Base-by-base conservation (phyloP, 2,888 invertebrate species). In the Clivina fossor region DNA sequence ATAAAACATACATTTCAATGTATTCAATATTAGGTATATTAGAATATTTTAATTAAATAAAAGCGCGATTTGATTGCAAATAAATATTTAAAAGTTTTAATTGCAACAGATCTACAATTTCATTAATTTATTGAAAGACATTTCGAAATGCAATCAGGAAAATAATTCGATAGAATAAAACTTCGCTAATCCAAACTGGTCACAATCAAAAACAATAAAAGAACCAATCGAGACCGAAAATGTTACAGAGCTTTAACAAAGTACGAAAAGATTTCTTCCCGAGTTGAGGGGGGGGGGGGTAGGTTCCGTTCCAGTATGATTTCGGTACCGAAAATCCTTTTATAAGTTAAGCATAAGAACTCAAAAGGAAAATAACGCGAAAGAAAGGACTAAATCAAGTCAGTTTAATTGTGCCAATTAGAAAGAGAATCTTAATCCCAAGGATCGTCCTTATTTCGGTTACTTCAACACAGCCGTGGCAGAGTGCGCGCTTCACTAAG, bases 331-430 rank as follows among this genome's bases (percentile, higher is more conserved):
- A 49, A n/a, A 51, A 51, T 43, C 51, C 51, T 51, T 51, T 43
- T 41, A 50, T 40, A 11, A 37, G 28, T 28, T 15, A 30, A 49
- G 20, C 28, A 28, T 13, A 35, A 8, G 8, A 15, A 35, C 38
- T 37, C 38, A 40, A 49, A 37, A 46, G 28, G 49, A 49, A 49
- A 37, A 40, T 49, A 54, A 15, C n/a, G 15, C 30, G 30, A 47
- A 46, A 47, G 46, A 47, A 18, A 38, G 30, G 40, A 46, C 55
- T 26, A 55, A 47, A 55, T 55, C 55, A 55, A 38, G 30, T 38
- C 35, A 47, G 28, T 55, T 55, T 55, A 55, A 55, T 55, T 55
- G 55, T 47, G 47, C 55, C 55, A 55, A 55, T 55, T 55, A 55
- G 55, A 55, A 55, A 3, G 43, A 11, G 55, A 28, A 38, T 40